A percentile compares a stretch with the other conserved stretches of the same genome.
Evolutionary conservation across 1,140 invertebrate genomes (phyloP).

Genomic region (Periplaneta americana): DNA sequence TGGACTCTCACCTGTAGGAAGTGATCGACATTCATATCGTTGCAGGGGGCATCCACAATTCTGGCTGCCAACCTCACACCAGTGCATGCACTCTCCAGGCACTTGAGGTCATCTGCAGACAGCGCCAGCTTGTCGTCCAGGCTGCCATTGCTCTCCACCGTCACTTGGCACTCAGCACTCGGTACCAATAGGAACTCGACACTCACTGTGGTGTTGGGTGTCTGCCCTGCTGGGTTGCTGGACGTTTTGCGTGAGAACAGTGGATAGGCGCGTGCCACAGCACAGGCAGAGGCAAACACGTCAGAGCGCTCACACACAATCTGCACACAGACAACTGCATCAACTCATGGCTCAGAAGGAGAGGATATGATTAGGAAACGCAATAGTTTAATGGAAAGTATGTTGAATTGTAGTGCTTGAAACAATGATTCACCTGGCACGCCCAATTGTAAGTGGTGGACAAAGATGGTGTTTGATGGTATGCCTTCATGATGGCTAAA

Average conservation of each 20-base stretch:
- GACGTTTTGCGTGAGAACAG: conserved; percentile 61
- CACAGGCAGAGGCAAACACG: conserved; percentile 70
- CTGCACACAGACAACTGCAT: conserved; percentile 37
- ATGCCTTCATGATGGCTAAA: too few species aligned
- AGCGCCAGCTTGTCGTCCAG: conserved; percentile 32
- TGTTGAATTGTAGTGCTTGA: too few species aligned
- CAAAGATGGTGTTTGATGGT: too few species aligned
- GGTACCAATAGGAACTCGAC: conserved; percentile 57
- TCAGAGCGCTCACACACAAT: conserved; percentile 73
- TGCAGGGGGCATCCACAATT: conserved; percentile 80
- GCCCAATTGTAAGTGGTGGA: too few species aligned
- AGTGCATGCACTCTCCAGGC: conserved; percentile 52
- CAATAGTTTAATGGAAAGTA: too few species aligned
- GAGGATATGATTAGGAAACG: too few species aligned
- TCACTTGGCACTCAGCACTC: background rate
- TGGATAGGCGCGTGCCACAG: conserved; percentile 73
- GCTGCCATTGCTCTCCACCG: background rate
- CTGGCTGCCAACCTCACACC: conserved; percentile 66
- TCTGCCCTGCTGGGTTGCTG: conserved; percentile 18
- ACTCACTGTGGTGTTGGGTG: conserved; percentile 37
- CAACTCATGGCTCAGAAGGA: too few species aligned
- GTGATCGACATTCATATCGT: conserved; percentile 75
- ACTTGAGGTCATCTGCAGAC: conserved; percentile 51
- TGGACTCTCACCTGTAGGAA: conserved; percentile 78
- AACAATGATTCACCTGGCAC: too few species aligned